Percentiles rank a stretch among this genome's conserved stretches.
These are phyloP conservation scores for Chloroclysta siterata DNA, from an alignment of 2,888 invertebrate genomes.

Conservation along the genomic window DNA sequence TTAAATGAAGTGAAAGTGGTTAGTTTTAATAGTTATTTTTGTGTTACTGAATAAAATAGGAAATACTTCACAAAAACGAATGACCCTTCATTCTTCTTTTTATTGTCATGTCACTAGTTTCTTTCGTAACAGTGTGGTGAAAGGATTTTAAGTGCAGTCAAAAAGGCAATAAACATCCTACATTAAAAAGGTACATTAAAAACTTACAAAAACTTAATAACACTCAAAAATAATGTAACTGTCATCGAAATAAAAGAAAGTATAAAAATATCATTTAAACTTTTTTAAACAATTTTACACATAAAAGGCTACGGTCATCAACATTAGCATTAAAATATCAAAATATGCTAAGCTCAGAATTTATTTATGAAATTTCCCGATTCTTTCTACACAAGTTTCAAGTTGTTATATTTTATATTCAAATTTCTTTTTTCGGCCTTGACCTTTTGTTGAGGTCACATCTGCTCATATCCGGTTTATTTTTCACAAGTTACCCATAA, in stretches of 20 bases:
- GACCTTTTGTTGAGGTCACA: conserved; percentile 45
- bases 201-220: no score
- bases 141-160: no score
- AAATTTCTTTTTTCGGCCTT: conserved; percentile 52
- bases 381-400: conserved; percentile 18
- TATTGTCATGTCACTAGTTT: no score
- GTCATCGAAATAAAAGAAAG: conserved; percentile 23
- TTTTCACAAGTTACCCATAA: conserved; percentile 19
- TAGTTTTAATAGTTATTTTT: no score
- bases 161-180: no score
- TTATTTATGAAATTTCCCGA: conserved; percentile 32
- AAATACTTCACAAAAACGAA: no score
- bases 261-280: conserved; percentile 28
- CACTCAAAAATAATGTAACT: conserved; percentile 21
- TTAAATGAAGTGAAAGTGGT: no score
- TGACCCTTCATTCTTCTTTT: no score
- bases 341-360: conserved; percentile 31
- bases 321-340: conserved; percentile 22
- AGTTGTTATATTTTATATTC: conserved; percentile 39
- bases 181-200: no score
- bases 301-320: conserved; percentile 18
- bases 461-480: conserved; percentile 24
- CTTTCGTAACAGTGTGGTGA: no score
- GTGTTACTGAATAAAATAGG: no score
- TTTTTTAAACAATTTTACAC: conserved; percentile 20